Evolutionary conservation across 2,888 invertebrate genomes (phyloP).

Genomic region (Macrophya annulata): DNA sequence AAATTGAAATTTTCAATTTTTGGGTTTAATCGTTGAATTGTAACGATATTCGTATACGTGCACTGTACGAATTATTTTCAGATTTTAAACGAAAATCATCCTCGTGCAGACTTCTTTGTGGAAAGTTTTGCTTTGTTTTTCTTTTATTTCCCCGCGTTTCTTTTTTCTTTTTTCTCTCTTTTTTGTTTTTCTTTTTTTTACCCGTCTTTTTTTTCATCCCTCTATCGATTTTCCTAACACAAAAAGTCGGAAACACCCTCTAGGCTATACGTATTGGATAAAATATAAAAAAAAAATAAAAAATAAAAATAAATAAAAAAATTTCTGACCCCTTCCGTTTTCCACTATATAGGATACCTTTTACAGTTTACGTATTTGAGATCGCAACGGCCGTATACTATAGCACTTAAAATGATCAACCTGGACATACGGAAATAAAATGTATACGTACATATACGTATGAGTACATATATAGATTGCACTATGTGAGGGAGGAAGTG

Average conservation of each 20-base stretch:
- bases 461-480: background rate
- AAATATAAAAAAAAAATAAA: background rate
- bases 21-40: background rate
- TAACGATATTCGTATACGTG: background rate
- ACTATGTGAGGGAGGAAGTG: background rate
- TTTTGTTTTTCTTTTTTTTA: background rate
- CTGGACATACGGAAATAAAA: conserved; percentile 11
- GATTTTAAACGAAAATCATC: conserved; percentile 7
- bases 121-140: background rate
- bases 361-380: conserved; percentile 7
- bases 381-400: background rate
- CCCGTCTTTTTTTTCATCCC: background rate
- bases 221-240: conserved; percentile 25
- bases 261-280: conserved; percentile 10
- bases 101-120: background rate
- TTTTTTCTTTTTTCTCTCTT: background rate
- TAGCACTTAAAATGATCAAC: conserved; percentile 34
- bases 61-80: background rate
- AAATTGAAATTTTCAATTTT: background rate
- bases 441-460: background rate
- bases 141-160: background rate
- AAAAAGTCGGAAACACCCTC: conserved; percentile 18
- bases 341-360: background rate
- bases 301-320: background rate
- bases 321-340: background rate